Percentiles rank a stretch among this genome's conserved stretches.
Conservation (phyloP, 2,888 invertebrate genomes). For the Venustoraphidia nigricollis region DNA sequence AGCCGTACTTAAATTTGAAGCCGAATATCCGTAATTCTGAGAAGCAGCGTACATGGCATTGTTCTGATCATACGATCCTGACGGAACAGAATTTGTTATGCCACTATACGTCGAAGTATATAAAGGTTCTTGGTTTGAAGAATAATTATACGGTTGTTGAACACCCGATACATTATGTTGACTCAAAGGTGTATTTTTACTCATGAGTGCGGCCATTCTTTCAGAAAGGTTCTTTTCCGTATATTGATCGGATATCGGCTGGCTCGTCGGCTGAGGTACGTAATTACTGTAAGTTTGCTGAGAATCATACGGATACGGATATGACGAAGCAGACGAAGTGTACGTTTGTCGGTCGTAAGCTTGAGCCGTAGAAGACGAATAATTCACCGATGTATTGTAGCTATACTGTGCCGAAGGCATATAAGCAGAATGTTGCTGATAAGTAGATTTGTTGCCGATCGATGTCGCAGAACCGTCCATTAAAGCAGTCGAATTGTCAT, state of each 20-base stretch:
- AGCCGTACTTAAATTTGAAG: background rate
- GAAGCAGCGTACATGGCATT: background rate
- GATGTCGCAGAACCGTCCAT: no score
- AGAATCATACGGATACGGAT: constrained; percentile 1
- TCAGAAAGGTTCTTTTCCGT: constrained; percentile 14
- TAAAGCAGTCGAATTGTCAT: no score
- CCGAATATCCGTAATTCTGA: background rate
- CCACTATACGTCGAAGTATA: no score
- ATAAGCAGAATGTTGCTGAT: constrained; percentile 2
- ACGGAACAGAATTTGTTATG: no score
- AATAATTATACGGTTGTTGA: background rate
- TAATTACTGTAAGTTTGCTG: constrained; percentile 2
- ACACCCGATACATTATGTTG: constrained; percentile 14
- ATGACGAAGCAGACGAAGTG: background rate
- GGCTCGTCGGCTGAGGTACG: background rate
- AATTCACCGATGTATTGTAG: background rate
- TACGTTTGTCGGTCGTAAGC: background rate
- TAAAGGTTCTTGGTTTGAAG: no score
- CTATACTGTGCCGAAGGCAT: background rate
- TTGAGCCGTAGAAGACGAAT: background rate
- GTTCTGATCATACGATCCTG: background rate
- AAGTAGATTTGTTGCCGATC: background rate
- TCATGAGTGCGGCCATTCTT: constrained; percentile 15
- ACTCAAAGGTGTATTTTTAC: constrained; percentile 13
- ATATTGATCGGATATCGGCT: constrained; percentile 7